phyloP scores from a whole-genome alignment of 2,113 vertebrate species.

The Nerophis lumbriciformis region DNA sequence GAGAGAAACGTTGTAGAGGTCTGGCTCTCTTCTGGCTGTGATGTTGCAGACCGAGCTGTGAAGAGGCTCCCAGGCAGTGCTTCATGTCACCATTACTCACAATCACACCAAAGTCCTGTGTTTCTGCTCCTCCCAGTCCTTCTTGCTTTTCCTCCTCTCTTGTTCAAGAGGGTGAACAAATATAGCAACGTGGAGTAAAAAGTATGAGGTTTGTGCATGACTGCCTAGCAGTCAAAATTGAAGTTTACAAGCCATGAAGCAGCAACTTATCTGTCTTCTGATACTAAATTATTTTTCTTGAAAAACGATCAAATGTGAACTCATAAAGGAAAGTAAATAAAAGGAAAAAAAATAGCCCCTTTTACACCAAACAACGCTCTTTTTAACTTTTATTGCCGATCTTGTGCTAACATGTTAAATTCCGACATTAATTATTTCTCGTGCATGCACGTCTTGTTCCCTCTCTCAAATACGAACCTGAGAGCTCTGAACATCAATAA shows the following conservation, averaged over 20 bases:
- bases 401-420: too few relatives aligned
- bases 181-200: slow-evolving; percentile 13
- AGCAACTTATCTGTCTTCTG: too few relatives aligned
- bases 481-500: too few relatives aligned
- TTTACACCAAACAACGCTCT: too few relatives aligned
- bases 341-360: too few relatives aligned
- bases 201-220: slow-evolving; percentile 8
- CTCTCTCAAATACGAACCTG: too few relatives aligned
- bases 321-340: too few relatives aligned
- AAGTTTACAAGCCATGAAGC: too few relatives aligned
- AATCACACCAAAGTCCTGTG: slow-evolving; percentile 44
- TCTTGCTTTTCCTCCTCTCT: slow-evolving; percentile 9
- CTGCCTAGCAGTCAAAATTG: not conserved
- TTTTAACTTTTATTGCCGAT: too few relatives aligned
- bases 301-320: not conserved
- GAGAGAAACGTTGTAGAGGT: slow-evolving; percentile 27
- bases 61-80: slow-evolving; percentile 60
- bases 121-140: slow-evolving; percentile 1
- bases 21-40: slow-evolving; percentile 25
- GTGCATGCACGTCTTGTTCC: too few relatives aligned
- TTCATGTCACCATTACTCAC: slow-evolving; percentile 61
- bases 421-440: too few relatives aligned
- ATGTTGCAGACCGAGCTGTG: slow-evolving; percentile 38
- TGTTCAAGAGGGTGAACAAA: slow-evolving; percentile 13
- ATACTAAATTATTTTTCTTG: too few relatives aligned